These are phyloP conservation scores for Sebastes diploproa DNA, from an alignment of 2,797 vertebrate species.

Conservation along the genomic window DNA sequence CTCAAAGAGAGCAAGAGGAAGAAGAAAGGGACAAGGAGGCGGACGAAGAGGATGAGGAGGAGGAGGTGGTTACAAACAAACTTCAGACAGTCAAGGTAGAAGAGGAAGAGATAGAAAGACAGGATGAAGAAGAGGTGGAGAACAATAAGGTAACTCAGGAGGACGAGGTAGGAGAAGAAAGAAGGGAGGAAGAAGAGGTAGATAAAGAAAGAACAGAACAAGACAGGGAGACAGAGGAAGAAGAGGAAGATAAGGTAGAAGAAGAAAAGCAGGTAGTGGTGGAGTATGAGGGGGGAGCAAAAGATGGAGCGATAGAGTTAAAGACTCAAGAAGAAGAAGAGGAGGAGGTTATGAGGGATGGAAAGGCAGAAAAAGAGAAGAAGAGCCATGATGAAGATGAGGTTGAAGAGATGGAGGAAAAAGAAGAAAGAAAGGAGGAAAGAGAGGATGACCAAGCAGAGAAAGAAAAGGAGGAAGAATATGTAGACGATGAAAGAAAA, in stretches of 20 bases:
- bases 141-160: neutral
- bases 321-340: neutral
- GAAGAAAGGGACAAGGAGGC: neutral
- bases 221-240: neutral
- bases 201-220: neutral
- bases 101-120: neutral
- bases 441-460: neutral
- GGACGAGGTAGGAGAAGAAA: neutral
- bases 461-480: neutral
- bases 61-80: neutral
- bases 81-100: neutral
- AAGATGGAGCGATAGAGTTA: neutral
- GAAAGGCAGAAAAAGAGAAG: neutral
- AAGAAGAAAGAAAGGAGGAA: neutral
- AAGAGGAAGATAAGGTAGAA: neutral
- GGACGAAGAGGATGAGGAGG: neutral
- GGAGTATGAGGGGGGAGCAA: neutral
- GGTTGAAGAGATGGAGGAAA: neutral
- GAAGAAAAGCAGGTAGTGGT: neutral
- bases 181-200: neutral
- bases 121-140: neutral
- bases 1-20: neutral
- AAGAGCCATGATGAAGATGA: neutral
- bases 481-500: neutral
- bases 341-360: neutral